These are phyloP conservation scores for Galaxea fascicularis DNA, from an alignment of 92 coral and sea anemone species.

Conservation along the genomic window DNA sequence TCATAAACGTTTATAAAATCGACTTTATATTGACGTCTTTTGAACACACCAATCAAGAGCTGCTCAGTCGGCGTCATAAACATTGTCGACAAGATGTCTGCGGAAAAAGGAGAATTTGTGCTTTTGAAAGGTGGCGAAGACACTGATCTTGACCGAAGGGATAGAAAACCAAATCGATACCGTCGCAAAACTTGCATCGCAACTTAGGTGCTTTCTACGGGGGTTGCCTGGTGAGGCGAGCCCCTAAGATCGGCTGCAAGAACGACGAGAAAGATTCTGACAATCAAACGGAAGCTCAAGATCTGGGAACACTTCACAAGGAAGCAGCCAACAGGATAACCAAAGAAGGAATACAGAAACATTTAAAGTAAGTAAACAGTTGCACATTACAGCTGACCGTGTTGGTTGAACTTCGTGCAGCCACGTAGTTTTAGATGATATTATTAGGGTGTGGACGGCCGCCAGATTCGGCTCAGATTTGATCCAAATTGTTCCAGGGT, in stretches of 20 bases:
- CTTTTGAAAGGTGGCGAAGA: slow-evolving; percentile 56
- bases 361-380: slow-evolving; percentile 53
- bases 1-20: slow-evolving; percentile 8
- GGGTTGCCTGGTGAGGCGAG: slow-evolving; percentile 72
- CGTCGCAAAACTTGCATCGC: slow-evolving; percentile 46
- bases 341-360: slow-evolving; percentile 41
- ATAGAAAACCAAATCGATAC: slow-evolving; percentile 12
- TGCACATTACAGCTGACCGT: background rate
- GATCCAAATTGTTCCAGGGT: no score
- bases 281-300: background rate
- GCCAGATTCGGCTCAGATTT: no score
- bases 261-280: background rate
- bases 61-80: background rate
- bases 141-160: slow-evolving; percentile 15
- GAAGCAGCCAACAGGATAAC: slow-evolving; percentile 43
- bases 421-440: background rate
- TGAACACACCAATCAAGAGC: background rate
- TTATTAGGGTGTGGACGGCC: slow-evolving; percentile 6
- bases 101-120: slow-evolving; percentile 52
- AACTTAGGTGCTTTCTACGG: slow-evolving; percentile 61
- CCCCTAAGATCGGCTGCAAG: slow-evolving; percentile 7
- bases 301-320: background rate
- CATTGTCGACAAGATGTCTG: background rate
- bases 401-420: background rate
- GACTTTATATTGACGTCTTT: background rate